A percentile compares a stretch with the other conserved stretches of the same genome.
Evolutionary conservation across 2,113 vertebrate genomes (phyloP).

Genomic region (Tetrax tetrax): DNA sequence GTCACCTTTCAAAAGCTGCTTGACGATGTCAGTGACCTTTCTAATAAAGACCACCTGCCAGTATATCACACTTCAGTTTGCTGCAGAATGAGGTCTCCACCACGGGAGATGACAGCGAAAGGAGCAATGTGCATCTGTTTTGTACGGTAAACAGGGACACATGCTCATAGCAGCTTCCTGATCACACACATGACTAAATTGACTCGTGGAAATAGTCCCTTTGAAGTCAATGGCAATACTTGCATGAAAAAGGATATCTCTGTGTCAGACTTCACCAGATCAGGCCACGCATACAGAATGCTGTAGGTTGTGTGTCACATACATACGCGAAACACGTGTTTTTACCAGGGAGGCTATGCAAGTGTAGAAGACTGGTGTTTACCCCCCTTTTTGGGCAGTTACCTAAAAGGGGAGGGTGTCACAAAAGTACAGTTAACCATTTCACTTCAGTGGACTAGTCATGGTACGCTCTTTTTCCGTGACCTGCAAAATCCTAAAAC

Average conservation of each 20-base stretch:
- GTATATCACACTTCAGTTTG: background rate
- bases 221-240: background rate
- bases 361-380: background rate
- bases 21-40: constrained; percentile 33
- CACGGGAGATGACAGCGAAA: background rate
- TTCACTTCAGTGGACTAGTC: background rate
- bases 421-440: background rate
- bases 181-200: background rate
- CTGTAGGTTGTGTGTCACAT: background rate
- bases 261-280: background rate
- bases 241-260: background rate
- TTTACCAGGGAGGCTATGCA: background rate
- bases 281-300: background rate
- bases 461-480: background rate
- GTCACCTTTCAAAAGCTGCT: constrained; percentile 46
- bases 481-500: background rate
- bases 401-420: background rate
- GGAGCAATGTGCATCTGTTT: background rate
- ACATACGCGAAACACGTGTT: background rate
- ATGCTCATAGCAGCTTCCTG: background rate
- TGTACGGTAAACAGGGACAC: background rate
- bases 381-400: background rate
- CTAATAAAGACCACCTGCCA: constrained; percentile 62
- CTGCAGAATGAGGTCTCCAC: background rate
- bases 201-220: background rate